Evolutionary conservation across 1,140 invertebrate genomes (phyloP).

Genomic region (Drosophila ohnishii): DNA sequence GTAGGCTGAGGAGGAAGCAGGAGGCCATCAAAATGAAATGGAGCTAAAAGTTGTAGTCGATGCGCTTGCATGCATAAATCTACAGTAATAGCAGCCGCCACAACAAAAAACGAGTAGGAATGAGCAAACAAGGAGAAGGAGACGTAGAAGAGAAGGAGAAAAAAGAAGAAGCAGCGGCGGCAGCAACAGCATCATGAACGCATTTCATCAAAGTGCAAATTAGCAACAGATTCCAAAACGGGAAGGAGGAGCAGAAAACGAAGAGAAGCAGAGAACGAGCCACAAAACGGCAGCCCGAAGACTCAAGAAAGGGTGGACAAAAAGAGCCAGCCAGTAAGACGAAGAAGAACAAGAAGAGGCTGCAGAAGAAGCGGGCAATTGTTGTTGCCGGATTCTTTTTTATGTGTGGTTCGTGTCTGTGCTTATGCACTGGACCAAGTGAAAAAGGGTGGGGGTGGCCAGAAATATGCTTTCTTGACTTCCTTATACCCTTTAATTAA

Average conservation of each 20-base stretch:
- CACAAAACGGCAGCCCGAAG: conserved; percentile 17
- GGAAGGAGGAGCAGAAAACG: conserved; percentile 6
- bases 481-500: neutral
- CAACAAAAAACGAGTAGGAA: conserved; percentile 25
- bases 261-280: conserved; percentile 28
- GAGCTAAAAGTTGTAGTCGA: conserved; percentile 61
- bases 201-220: conserved; percentile 81
- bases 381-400: conserved; percentile 23
- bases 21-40: conserved; percentile 69
- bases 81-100: conserved; percentile 62
- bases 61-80: conserved; percentile 78
- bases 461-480: neutral
- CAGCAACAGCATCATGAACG: conserved; percentile 59
- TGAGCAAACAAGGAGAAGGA: conserved; percentile 17
- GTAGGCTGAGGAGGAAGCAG: conserved; percentile 15
- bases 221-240: conserved; percentile 74
- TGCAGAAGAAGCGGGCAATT: conserved; percentile 18
- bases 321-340: conserved; percentile 10
- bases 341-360: conserved; percentile 19
- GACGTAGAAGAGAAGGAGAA: conserved; percentile 19
- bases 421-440: conserved; percentile 49
- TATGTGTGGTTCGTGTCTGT: conserved; percentile 56
- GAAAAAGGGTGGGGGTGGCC: conserved; percentile 1
- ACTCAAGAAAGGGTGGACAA: conserved; percentile 4
- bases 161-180: conserved; percentile 6